phyloP scores from a whole-genome alignment of 2,113 vertebrate species.

The Peromyscus leucopus region DNA sequence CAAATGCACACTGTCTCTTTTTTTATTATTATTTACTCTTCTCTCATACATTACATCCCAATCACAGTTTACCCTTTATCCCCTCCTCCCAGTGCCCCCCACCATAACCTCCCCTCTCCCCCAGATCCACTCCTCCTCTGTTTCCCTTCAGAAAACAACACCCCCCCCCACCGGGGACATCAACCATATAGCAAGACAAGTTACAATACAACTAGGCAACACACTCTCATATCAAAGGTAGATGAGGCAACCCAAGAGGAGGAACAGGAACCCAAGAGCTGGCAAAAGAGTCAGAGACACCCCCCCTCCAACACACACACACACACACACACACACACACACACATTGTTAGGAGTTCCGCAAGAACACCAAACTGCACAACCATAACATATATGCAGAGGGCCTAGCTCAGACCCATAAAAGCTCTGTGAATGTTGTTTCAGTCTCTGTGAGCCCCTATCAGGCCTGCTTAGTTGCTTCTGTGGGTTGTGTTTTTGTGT shows the following conservation, averaged over 20 bases:
- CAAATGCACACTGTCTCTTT: background rate
- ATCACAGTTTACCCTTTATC: background rate
- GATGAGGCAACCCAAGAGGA: background rate
- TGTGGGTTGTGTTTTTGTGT: background rate
- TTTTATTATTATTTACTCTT: background rate
- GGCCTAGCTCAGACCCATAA: background rate
- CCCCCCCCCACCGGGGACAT: too few species aligned
- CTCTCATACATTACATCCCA: background rate
- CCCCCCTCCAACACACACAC: too few species aligned
- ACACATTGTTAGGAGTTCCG: background rate
- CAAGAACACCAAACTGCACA: background rate
- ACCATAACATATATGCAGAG: background rate
- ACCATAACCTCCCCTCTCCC: background rate
- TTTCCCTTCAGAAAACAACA: background rate
- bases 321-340: too few species aligned
- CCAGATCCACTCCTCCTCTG: background rate
- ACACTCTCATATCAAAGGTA: background rate
- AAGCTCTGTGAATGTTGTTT: background rate
- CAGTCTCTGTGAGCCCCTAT: background rate
- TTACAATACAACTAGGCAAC: background rate
- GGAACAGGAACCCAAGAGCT: background rate
- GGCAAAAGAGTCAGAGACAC: background rate
- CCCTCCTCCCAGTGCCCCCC: background rate
- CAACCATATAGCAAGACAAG: background rate
- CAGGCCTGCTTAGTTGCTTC: background rate